A percentile compares a stretch with the other conserved stretches of the same genome.
Evolutionary conservation across 2,888 invertebrate genomes (phyloP).

Genomic region (Conops quadrifasciatus): DNA sequence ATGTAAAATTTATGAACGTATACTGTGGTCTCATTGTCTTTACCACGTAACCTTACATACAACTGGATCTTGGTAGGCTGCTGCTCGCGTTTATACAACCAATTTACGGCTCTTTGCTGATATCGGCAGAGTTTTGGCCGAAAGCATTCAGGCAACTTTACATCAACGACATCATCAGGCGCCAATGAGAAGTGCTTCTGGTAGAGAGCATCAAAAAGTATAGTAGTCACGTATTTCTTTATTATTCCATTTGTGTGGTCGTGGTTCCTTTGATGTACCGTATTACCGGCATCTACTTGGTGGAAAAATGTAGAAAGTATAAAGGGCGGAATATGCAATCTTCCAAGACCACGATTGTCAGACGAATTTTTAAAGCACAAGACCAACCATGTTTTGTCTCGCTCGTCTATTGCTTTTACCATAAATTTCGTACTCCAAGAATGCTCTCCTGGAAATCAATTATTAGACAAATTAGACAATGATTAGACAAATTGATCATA

Average conservation of each 20-base stretch:
- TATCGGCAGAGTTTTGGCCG: conserved; percentile 71
- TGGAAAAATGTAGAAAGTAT: conserved; percentile 6
- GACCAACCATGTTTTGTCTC: not conserved
- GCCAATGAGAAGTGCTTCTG: conserved; percentile 44
- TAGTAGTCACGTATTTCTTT: conserved; percentile 56
- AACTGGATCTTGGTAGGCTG: conserved; percentile 41
- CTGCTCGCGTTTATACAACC: conserved; percentile 74
- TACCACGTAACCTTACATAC: conserved; percentile 46
- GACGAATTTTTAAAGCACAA: not conserved
- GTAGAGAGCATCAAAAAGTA: conserved; percentile 54
- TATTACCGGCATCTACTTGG: not conserved
- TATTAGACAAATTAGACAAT: not conserved
- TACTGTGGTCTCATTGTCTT: conserved; percentile 45
- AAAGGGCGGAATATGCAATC: not conserved
- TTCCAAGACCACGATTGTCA: not conserved
- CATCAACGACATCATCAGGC: conserved; percentile 48
- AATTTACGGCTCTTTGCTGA: conserved; percentile 72
- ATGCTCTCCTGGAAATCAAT: not conserved
- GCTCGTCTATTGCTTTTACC: not conserved
- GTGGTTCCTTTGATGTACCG: not conserved
- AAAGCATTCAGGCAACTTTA: conserved; percentile 57
- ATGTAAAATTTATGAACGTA: conserved; percentile 56
- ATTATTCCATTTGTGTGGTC: conserved; percentile 36
- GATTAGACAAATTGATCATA: not conserved
- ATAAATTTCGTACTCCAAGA: not conserved